Percentiles rank a stretch among this genome's conserved stretches.
phyloP scores from a whole-genome alignment of 2,797 vertebrate genomes.

The Limosa lapponica region DNA sequence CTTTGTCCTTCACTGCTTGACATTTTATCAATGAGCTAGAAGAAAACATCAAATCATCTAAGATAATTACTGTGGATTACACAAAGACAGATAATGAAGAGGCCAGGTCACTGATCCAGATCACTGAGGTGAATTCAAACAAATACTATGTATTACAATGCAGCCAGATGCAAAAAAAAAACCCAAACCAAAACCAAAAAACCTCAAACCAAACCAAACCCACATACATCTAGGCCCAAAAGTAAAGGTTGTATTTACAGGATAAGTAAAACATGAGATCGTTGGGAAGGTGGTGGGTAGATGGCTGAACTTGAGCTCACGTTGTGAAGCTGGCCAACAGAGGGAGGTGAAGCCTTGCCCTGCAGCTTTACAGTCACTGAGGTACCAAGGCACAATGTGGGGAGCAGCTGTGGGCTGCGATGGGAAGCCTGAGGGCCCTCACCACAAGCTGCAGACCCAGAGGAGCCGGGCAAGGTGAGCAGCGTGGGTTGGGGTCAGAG shows the following conservation, averaged over 20 bases:
- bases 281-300: accelerated
- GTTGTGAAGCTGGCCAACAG: accelerated
- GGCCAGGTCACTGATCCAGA: not conserved
- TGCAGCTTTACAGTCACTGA: not conserved
- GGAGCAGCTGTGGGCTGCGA: not conserved
- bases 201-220: not conserved
- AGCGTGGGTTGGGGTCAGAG: accelerated
- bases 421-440: accelerated
- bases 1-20: conserved; percentile 51
- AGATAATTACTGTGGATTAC: conserved; percentile 26
- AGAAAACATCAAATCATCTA: conserved; percentile 46
- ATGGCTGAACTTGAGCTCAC: accelerated
- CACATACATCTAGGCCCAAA: not conserved
- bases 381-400: accelerated
- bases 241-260: not conserved
- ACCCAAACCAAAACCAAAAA: not conserved
- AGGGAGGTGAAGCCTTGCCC: not conserved
- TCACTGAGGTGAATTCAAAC: not conserved
- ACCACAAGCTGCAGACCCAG: not conserved
- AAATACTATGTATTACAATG: not conserved
- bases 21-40: conserved; percentile 52
- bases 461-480: accelerated
- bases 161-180: not conserved
- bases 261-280: accelerated
- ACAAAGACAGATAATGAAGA: not conserved